Evolutionary conservation across 2,797 vertebrate species (phyloP), one percentile per base, ranked within the genome.

Genomic region (Carapus acus): DNA sequence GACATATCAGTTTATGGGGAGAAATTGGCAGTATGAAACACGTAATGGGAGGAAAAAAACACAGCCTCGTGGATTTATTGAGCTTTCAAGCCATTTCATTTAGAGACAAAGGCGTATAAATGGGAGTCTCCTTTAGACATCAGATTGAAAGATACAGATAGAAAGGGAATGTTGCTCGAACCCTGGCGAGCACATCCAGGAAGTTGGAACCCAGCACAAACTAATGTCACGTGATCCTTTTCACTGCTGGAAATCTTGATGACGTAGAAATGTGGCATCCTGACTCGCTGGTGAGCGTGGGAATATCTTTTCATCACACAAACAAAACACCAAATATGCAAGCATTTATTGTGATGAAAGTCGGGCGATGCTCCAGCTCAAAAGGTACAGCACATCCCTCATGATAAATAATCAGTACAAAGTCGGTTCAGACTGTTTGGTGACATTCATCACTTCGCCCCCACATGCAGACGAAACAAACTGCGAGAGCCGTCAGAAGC

Each of bases 141-240:
- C n/a, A n/a, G n/a, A n/a, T n/a, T n/a, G n/a, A n/a, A n/a, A n/a
- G n/a, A n/a, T n/a, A n/a, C n/a, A n/a, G n/a, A n/a, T n/a, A n/a
- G n/a, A n/a, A n/a, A n/a, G n/a, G n/a, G n/a, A n/a, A n/a, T n/a
- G n/a, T n/a, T n/a, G n/a, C n/a, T n/a, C n/a, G n/a, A n/a, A n/a
- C n/a, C n/a, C n/a, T n/a, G n/a, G n/a, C n/a, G n/a, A n/a, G n/a
- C n/a, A n/a, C n/a, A n/a, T n/a, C n/a, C n/a, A n/a, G n/a, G n/a
- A n/a, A n/a, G n/a, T n/a, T n/a, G n/a, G n/a, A n/a, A n/a, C n/a
- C n/a, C n/a, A 82, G 50, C 67, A 73, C 80, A 82, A 82, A 70
- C 54, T 71, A 69, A 37, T 18, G 7, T 2, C 4, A 8, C n/a
- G n/a, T n/a, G 73, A 74, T 74, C 64, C 0, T n/a, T 77, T 79